A percentile compares a stretch with the other conserved stretches of the same genome.
phyloP scores from a whole-genome alignment of 2,888 invertebrate species.

The Ametastegia equiseti region DNA sequence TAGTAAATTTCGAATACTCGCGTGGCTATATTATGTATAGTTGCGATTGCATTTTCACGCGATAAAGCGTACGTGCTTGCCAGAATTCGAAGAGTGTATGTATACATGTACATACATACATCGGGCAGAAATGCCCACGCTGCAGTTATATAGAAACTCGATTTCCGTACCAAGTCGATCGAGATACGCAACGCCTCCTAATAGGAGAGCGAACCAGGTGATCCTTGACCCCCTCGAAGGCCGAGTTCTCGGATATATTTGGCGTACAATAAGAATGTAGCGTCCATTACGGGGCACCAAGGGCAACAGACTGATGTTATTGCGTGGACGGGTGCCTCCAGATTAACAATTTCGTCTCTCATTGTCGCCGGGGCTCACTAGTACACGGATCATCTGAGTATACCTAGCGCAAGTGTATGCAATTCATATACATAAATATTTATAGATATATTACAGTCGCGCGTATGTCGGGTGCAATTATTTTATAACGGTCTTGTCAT shows the following conservation, averaged over 20 bases:
- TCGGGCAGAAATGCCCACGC: background rate
- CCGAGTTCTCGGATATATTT: background rate
- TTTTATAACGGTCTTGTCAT: too few relatives aligned
- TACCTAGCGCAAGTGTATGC: background rate
- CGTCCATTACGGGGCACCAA: slow-evolving; percentile 21
- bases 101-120: too few relatives aligned
- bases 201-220: background rate
- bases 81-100: too few relatives aligned
- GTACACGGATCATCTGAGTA: too few relatives aligned
- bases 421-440: background rate
- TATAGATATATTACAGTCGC: background rate
- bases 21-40: too few relatives aligned
- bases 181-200: background rate
- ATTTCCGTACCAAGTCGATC: too few relatives aligned
- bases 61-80: too few relatives aligned
- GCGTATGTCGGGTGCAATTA: too few relatives aligned
- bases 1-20: background rate
- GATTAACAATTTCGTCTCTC: slow-evolving; percentile 2
- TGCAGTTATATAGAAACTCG: background rate
- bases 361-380: background rate
- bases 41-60: too few relatives aligned
- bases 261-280: slow-evolving; percentile 19
- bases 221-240: slow-evolving; percentile 23
- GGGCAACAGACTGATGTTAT: slow-evolving; percentile 11
- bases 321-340: background rate